A percentile compares a stretch with the other conserved stretches of the same genome.
These are phyloP conservation scores for Ophonus ardosiacus DNA, from an alignment of 2,888 invertebrate genomes.

Conservation along the genomic window DNA sequence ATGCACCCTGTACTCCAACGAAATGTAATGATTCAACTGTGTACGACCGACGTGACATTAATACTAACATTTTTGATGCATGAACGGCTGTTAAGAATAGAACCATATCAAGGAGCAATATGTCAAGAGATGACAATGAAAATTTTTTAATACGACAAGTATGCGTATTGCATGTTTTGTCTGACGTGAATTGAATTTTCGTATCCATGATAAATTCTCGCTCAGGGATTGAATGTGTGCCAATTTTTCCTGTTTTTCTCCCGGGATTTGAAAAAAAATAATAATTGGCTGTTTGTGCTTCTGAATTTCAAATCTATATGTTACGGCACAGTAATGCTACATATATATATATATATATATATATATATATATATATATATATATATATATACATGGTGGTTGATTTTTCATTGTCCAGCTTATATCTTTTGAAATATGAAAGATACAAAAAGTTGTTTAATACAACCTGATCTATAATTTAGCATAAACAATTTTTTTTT, in stretches of 20 bases:
- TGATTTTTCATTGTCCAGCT: too few species aligned
- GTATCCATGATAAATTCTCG: slow-evolving; percentile 32
- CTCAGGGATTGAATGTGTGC: slow-evolving; percentile 3
- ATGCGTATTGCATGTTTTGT: slow-evolving; percentile 27
- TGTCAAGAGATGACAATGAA: slow-evolving; percentile 51
- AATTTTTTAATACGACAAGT: slow-evolving; percentile 43
- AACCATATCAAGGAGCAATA: slow-evolving; percentile 39
- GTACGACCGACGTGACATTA: slow-evolving; percentile 47
- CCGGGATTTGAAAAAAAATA: neutral
- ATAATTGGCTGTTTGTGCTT: slow-evolving; percentile 19
- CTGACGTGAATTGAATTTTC: slow-evolving; percentile 40
- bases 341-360: too few species aligned
- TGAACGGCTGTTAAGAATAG: slow-evolving; percentile 35
- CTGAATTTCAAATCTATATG: neutral
- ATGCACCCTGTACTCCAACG: slow-evolving; percentile 43
- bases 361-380: too few species aligned
- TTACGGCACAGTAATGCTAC: neutral
- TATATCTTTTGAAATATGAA: too few species aligned
- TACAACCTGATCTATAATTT: too few species aligned
- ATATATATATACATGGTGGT: too few species aligned
- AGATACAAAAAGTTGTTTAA: too few species aligned
- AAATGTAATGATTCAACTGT: slow-evolving; percentile 45
- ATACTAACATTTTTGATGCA: slow-evolving; percentile 46
- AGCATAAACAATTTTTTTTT: too few species aligned
- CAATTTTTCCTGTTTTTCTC: slow-evolving; percentile 14